phyloP scores from a whole-genome alignment of 2,888 invertebrate genomes.

The Ophioninae sp. region DNA sequence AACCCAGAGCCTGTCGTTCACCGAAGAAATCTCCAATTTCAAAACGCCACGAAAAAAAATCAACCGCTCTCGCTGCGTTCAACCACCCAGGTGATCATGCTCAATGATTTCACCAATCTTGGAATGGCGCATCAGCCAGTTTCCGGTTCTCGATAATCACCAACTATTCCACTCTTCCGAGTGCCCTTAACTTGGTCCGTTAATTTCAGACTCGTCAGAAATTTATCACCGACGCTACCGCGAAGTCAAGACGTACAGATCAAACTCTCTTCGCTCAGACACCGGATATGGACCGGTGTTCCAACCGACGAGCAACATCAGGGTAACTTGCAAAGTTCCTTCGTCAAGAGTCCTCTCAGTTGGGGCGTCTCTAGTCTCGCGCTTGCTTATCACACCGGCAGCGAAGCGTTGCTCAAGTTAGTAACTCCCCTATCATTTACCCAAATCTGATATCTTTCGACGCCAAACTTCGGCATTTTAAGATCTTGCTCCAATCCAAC shows the following conservation, averaged over 20 bases:
- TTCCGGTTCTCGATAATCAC: not conserved
- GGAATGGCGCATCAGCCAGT: not conserved
- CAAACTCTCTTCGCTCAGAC: constrained; percentile 86
- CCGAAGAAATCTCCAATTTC: constrained; percentile 66
- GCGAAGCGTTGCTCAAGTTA: constrained; percentile 84
- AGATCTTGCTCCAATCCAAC: no score
- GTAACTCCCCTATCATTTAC: constrained; percentile 37
- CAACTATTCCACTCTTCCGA: not conserved
- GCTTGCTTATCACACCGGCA: constrained; percentile 83
- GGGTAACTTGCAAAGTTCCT: constrained; percentile 57
- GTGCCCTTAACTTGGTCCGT: not conserved
- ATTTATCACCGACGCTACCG: constrained; percentile 71
- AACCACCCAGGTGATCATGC: constrained; percentile 68
- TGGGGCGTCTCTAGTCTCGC: constrained; percentile 86
- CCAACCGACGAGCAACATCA: constrained; percentile 77
- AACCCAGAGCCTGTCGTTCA: constrained; percentile 73
- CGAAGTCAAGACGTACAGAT: constrained; percentile 84
- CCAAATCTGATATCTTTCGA: not conserved
- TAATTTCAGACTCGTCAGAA: constrained; percentile 69
- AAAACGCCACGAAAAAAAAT: constrained; percentile 66
- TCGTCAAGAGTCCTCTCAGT: constrained; percentile 83
- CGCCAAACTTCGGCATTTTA: not conserved
- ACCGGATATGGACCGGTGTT: constrained; percentile 89
- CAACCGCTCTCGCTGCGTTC: constrained; percentile 67
- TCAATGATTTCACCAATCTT: not conserved